Base-by-base conservation (phyloP, 1,140 invertebrate species). In the Manduca sexta region DNA sequence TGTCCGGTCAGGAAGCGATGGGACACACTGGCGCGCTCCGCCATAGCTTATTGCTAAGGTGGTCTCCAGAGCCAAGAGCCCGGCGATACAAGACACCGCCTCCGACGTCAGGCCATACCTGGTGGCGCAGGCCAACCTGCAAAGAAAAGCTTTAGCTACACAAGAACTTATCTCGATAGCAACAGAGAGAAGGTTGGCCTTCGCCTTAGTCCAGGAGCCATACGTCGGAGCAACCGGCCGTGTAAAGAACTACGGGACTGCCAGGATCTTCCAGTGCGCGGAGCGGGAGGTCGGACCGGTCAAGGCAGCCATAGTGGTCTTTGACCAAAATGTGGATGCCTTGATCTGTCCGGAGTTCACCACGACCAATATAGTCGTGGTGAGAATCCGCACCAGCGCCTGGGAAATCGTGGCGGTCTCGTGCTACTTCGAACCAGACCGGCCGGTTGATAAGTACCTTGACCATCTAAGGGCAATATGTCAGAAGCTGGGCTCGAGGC, bases 61-160 rank as follows among this genome's bases (percentile, higher is more conserved):
- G 15, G 42, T 16, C 12, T 3, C 8, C 10, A 14, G 13, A 0
- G 12, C 29, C 3, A 13, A 1, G 6, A 8, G 1, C 8, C 21
- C 21, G 21, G 21, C 8, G 21, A 26, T 7, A 21, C n/a, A 7
- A 21, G 3, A 26, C 21, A 5, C 21, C 4, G 21, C 4, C 21
- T 26, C 21, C 21, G 21, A 26, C 4, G 8, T 2, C 50, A 37
- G 35, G 13, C 37, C 4, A 6, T 49, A 35, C 34, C 1, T 4
- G 1, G 21, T 52, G 7, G 8, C 13, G 11, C 60, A 58, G 12
- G 30, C 55, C 2, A 58, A 62, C 15, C 38, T 62, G 1, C 51
- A 55, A 11, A 29, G 55, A 6, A 58, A 17, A 2, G 4, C 42
- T 12, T 16, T 58, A 3, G 55, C 60, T 0, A 62, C 55, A 7